Evolutionary conservation across 2,797 vertebrate species (phyloP).

Genomic region (Vespertilio murinus): DNA sequence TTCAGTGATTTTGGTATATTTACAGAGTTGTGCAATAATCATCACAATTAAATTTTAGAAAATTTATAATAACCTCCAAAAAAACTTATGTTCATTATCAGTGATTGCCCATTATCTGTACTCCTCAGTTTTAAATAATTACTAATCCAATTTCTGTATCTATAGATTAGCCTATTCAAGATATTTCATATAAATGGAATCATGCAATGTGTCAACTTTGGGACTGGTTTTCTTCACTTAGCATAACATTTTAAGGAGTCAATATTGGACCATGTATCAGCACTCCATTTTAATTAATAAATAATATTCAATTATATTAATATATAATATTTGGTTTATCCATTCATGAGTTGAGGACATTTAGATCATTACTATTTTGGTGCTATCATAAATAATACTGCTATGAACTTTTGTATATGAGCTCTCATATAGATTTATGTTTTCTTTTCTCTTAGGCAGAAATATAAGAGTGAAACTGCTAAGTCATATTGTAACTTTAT

Average conservation of each 20-base stretch:
- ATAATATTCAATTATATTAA: neutral
- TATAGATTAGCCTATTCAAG: neutral
- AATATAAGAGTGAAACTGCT: neutral
- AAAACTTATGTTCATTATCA: neutral
- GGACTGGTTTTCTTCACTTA: neutral
- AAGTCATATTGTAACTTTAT: neutral
- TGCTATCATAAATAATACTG: neutral
- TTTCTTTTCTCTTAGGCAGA: neutral
- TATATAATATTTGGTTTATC: neutral
- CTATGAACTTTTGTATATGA: neutral
- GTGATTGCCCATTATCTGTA: neutral
- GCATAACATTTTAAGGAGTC: neutral
- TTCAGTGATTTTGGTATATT: neutral
- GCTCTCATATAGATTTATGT: neutral
- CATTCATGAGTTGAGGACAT: neutral
- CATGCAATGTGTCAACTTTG: neutral
- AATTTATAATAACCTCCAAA: neutral
- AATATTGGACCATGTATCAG: neutral
- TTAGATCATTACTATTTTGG: neutral
- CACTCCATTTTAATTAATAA: neutral
- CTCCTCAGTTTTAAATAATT: neutral
- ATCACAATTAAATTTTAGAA: neutral
- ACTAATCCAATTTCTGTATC: neutral
- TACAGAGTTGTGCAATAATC: neutral
- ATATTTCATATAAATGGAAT: neutral